These are phyloP conservation scores for Drosophila tsacasi DNA, from an alignment of 1,140 invertebrate species.

Conservation along the genomic window DNA sequence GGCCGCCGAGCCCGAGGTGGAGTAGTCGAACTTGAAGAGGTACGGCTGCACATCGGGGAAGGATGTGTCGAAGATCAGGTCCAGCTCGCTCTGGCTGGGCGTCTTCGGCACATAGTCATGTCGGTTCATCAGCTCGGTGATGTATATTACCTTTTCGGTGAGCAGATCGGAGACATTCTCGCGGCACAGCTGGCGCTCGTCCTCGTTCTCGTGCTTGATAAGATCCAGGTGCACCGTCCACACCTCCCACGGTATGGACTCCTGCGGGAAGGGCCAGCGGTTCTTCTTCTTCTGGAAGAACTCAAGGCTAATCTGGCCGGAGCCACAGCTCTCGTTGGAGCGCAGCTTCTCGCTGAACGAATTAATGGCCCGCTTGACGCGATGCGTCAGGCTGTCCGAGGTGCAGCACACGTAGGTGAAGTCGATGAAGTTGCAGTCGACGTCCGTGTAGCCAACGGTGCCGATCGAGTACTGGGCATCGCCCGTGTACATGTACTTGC, in stretches of 20 bases:
- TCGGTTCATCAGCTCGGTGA: constrained; percentile 97
- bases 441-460: constrained; percentile 97
- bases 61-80: constrained; percentile 97
- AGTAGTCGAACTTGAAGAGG: constrained; percentile 94
- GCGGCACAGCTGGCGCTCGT: constrained; percentile 94
- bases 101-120: constrained; percentile 98
- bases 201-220: constrained; percentile 93
- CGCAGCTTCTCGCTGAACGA: constrained; percentile 94
- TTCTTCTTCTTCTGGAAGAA: constrained; percentile 97
- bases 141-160: constrained; percentile 96
- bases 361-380: constrained; percentile 92
- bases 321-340: constrained; percentile 89
- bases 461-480: constrained; percentile 98
- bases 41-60: constrained; percentile 98
- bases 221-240: constrained; percentile 97
- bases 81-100: constrained; percentile 95
- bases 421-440: constrained; percentile 98
- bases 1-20: constrained; percentile 90
- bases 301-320: constrained; percentile 96
- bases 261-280: constrained; percentile 94
- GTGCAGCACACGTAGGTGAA: constrained; percentile 98
- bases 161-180: constrained; percentile 96
- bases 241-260: constrained; percentile 98
- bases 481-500: constrained; percentile 97
- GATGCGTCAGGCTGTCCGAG: constrained; percentile 91